A percentile compares a stretch with the other conserved stretches of the same genome.
phyloP scores from a whole-genome alignment of 1,140 invertebrate genomes.

The Hycleus phaleratus region DNA sequence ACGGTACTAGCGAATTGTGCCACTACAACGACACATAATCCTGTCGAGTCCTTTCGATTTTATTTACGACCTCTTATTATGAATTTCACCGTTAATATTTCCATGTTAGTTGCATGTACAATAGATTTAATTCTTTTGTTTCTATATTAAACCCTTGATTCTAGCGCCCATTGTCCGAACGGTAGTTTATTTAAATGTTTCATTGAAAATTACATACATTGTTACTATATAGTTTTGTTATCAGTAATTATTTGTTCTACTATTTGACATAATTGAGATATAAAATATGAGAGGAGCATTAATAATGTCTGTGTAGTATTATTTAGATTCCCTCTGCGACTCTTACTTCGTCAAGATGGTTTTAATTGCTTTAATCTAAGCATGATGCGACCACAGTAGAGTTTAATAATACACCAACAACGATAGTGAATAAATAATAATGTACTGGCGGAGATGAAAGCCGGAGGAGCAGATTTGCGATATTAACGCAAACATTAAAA shows the following conservation, averaged over 20 bases:
- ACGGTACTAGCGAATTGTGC: constrained; percentile 4
- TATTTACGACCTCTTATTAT: constrained; percentile 2
- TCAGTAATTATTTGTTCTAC: too few relatives aligned
- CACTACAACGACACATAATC: constrained; percentile 1
- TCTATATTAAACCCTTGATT: not conserved
- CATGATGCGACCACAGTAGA: constrained; percentile 9
- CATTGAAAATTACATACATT: too few relatives aligned
- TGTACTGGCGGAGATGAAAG: too few relatives aligned
- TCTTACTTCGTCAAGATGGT: constrained; percentile 16
- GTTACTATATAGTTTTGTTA: too few relatives aligned
- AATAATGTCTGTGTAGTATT: constrained; percentile 1
- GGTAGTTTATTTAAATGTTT: too few relatives aligned
- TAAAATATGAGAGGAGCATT: too few relatives aligned
- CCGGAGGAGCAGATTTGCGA: too few relatives aligned
- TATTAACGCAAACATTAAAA: too few relatives aligned
- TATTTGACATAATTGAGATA: too few relatives aligned
- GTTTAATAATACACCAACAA: constrained; percentile 9
- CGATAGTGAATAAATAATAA: constrained; percentile 7
- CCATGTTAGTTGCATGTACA: not conserved
- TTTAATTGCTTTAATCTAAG: constrained; percentile 19
- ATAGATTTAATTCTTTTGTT: constrained; percentile 3
- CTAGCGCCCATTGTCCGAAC: too few relatives aligned
- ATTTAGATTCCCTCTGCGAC: constrained; percentile 17
- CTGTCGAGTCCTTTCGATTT: constrained; percentile 5
- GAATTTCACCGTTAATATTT: not conserved